Conservation (phyloP, 2,797 vertebrate genomes). For the Pseudochirops corinnae region DNA sequence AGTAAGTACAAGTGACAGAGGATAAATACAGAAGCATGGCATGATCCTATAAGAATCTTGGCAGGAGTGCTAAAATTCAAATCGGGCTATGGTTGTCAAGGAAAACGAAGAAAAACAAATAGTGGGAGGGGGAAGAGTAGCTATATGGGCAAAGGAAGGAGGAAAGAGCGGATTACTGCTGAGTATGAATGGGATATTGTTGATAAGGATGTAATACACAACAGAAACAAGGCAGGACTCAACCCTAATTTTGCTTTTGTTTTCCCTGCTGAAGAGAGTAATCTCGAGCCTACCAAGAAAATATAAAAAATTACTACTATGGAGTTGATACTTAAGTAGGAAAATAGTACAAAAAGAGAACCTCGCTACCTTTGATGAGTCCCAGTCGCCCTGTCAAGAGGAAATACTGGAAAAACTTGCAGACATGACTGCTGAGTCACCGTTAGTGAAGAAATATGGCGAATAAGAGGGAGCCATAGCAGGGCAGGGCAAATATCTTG, state of each 20-base stretch:
- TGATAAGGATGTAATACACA: neutral
- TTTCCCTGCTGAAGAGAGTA: neutral
- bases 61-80: neutral
- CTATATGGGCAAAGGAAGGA: neutral
- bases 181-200: neutral
- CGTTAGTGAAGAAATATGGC: neutral
- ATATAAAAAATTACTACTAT: neutral
- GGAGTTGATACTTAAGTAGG: neutral
- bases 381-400: neutral
- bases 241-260: neutral
- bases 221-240: neutral
- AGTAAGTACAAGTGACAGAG: neutral
- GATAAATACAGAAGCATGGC: neutral
- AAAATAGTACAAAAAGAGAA: neutral
- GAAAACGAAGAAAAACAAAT: neutral
- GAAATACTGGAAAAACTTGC: neutral
- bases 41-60: neutral
- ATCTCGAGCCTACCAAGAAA: neutral
- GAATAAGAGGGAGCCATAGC: neutral
- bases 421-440: neutral
- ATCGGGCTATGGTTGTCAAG: neutral
- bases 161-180: neutral
- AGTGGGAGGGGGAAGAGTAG: neutral
- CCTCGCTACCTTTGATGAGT: neutral
- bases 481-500: neutral